Evolutionary conservation across 1,140 invertebrate species (phyloP), one percentile per base, ranked within the genome.

Genomic region (Ceratitis capitata): DNA sequence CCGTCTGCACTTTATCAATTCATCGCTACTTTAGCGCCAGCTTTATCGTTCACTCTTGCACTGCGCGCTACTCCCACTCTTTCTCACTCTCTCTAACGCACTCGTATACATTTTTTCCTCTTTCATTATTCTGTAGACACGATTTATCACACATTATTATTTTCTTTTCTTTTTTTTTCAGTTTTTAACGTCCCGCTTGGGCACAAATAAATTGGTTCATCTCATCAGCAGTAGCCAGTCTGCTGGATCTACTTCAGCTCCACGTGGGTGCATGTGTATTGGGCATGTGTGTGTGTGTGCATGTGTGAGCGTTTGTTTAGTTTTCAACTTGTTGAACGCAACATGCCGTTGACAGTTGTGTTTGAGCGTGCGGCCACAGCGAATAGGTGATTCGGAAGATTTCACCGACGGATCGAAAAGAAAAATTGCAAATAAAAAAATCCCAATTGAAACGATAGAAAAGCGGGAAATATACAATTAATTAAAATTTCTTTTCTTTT

Each of bases 251-350:
- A n/a, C n/a, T n/a, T n/a, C 23, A 78, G 69, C 16, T 23, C 19
- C n/a, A 39, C 39, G 69, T 23, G 19, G 69, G 39, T 23, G 69
- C 19, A n/a, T 3, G 69, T 78, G 51, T 53, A 42, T 23, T 3
- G 39, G 23, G 19, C 2, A 45, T 45, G 23, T 35, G 3, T 19
- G 19, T 3, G n/a, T 45, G 26, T 61, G 12, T 32, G 4, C 29
- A 9, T 29, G 26, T 29, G 7, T 16, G 51, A 56, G 10, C 6
- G 3, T 64, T 45, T 78, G 16, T 78, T 78, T 45, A 78, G 69
- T 78, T 78, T 78, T 78, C 69, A 12, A 69, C 29, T 19, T 69
- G 32, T 69, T 69, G 42, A 42, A 78, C 69, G 69, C 69, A 78
- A 23, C 19, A n/a, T 14, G 9, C n/a, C 61, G 61, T 35, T 45